A percentile compares a stretch with the other conserved stretches of the same genome.
phyloP scores from a whole-genome alignment of 2,888 invertebrate species.

The Idaea aversata region DNA sequence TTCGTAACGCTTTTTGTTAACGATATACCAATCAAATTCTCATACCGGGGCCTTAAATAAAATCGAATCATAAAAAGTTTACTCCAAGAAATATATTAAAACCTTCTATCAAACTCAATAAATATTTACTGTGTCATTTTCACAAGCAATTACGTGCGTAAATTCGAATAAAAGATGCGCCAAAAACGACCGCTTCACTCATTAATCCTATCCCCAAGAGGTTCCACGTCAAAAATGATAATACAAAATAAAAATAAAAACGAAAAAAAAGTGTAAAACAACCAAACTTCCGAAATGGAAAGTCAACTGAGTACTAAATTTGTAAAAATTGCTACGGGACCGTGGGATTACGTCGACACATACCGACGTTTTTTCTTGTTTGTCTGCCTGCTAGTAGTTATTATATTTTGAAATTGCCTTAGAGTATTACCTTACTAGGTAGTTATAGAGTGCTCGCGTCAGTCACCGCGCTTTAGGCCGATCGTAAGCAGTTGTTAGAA shows the following conservation, averaged over 20 bases:
- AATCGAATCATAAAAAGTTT: too few species aligned
- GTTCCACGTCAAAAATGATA: conserved; percentile 27
- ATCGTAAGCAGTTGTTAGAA: too few species aligned
- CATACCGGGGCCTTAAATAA: too few species aligned
- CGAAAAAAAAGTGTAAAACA: conserved; percentile 30
- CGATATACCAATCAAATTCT: too few species aligned
- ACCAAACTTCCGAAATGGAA: conserved; percentile 45
- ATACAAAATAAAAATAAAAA: conserved; percentile 30
- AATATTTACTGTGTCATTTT: background rate
- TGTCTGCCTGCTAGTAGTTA: background rate
- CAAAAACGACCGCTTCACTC: conserved; percentile 32
- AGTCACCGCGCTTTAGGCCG: too few species aligned
- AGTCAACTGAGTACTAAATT: conserved; percentile 54
- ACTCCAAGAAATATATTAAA: too few species aligned
- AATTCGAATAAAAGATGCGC: conserved; percentile 39
- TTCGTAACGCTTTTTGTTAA: too few species aligned
- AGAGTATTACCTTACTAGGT: too few species aligned
- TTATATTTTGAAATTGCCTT: too few species aligned
- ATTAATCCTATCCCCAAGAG: conserved; percentile 40
- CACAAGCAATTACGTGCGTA: conserved; percentile 19
- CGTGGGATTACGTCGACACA: conserved; percentile 31
- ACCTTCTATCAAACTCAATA: background rate
- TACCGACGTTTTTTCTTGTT: conserved; percentile 8
- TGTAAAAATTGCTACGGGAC: conserved; percentile 60
- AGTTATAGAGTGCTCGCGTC: too few species aligned